Conservation (phyloP, 2,888 invertebrate genomes). For the Napeogenes sylphis region DNA sequence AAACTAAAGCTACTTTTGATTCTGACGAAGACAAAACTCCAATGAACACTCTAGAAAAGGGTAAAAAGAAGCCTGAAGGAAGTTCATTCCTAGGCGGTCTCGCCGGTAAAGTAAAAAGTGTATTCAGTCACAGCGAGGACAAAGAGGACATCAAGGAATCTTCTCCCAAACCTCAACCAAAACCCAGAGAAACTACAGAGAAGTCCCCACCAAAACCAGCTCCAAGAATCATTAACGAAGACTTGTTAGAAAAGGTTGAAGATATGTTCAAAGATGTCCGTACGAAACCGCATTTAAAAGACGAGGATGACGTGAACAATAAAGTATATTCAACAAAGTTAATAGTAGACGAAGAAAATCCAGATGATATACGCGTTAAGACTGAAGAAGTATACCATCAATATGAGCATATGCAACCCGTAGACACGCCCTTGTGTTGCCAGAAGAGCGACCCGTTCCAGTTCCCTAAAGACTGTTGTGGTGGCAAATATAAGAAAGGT, state of each 20-base stretch:
- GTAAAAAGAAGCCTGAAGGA: constrained; percentile 68
- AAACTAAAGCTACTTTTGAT: constrained; percentile 74
- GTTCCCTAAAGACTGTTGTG: constrained; percentile 61
- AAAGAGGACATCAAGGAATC: constrained; percentile 56
- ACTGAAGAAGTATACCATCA: constrained; percentile 62
- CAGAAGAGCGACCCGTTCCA: constrained; percentile 61
- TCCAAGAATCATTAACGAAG: constrained; percentile 68
- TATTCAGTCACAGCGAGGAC: constrained; percentile 65
- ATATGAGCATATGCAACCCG: constrained; percentile 69
- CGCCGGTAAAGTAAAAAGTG: constrained; percentile 63
- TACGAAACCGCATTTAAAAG: constrained; percentile 53
- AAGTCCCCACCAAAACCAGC: constrained; percentile 66
- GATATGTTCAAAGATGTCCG: constrained; percentile 72
- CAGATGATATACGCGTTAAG: constrained; percentile 40
- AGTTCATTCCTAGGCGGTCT: constrained; percentile 65
- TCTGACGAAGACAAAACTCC: constrained; percentile 77
- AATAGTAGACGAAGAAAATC: constrained; percentile 64
- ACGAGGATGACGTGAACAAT: constrained; percentile 57
- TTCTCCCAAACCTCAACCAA: constrained; percentile 56
- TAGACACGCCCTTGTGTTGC: constrained; percentile 57
- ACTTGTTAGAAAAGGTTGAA: constrained; percentile 69
- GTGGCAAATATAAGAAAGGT: constrained; percentile 54
- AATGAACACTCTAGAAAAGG: constrained; percentile 73
- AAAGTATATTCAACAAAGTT: constrained; percentile 64
- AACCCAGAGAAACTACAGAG: constrained; percentile 50